Percentiles rank a stretch among this genome's conserved stretches.
Conservation (phyloP, 2,113 vertebrate species). For the Cygnus buccinator region DNA sequence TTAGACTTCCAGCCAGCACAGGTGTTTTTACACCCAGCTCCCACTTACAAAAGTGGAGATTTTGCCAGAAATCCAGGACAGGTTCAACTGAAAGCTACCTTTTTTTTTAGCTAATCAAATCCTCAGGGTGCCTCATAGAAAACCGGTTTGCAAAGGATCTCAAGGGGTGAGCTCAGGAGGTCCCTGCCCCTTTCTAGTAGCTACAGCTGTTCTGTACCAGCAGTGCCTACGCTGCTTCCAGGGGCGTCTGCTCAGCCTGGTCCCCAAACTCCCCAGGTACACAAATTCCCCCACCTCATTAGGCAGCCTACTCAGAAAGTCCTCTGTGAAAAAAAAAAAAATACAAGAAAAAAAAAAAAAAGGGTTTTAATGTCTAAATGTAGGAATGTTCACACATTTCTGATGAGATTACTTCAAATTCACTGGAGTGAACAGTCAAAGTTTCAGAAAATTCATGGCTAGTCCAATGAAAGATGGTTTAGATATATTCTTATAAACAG, state of each 20-base stretch:
- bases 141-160: not conserved
- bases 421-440: not conserved
- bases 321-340: not conserved
- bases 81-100: not conserved
- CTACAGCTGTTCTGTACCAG: not conserved
- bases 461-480: not conserved
- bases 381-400: not conserved
- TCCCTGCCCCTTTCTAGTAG: rapidly evolving
- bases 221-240: not conserved
- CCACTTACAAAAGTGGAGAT: not conserved
- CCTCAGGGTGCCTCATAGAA: not conserved
- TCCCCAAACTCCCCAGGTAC: not conserved
- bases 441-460: not conserved
- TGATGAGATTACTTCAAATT: not conserved
- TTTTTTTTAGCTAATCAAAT: not conserved
- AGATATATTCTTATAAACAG: not conserved
- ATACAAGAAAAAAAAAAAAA: not conserved
- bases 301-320: not conserved
- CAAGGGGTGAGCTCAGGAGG: not conserved
- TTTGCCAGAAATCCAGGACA: not conserved
- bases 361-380: not conserved
- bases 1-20: not conserved
- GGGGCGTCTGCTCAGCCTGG: rapidly evolving
- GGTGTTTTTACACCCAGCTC: not conserved
- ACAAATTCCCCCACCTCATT: not conserved